Percentiles rank a stretch among this genome's conserved stretches.
Evolutionary conservation across 2,113 vertebrate species (phyloP).

Genomic region (Amblyopsis rosae): DNA sequence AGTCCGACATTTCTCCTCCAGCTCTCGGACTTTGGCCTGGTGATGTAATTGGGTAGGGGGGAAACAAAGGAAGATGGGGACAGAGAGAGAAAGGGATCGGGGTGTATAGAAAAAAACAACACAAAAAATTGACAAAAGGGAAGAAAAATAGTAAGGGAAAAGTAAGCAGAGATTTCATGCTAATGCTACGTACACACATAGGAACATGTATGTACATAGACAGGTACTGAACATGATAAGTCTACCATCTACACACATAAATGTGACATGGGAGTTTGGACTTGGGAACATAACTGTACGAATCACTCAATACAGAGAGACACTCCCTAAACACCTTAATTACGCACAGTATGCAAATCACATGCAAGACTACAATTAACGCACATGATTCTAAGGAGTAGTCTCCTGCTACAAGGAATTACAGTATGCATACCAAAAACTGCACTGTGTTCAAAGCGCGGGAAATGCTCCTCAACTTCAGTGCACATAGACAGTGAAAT

Average conservation of each 20-base stretch:
- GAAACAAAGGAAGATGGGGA: conserved; percentile 4
- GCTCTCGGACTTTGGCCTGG: conserved; percentile 93
- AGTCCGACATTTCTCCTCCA: conserved; percentile 93
- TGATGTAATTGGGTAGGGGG: conserved; percentile 12
- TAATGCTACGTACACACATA: conserved; percentile 6
- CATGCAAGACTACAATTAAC: conserved; percentile 58
- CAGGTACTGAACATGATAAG: background rate
- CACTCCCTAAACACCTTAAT: conserved; percentile 13
- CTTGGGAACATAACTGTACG: conserved; percentile 8
- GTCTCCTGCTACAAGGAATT: conserved; percentile 21
- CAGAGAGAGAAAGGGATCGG: conserved; percentile 7
- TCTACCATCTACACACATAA: conserved; percentile 31
- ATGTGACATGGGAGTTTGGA: conserved; percentile 15
- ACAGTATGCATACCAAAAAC: conserved; percentile 53
- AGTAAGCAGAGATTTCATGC: background rate
- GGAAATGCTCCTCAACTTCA: conserved; percentile 51
- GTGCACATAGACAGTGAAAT: conserved; percentile 42
- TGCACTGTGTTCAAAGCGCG: conserved; percentile 52
- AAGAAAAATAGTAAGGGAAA: conserved; percentile 26
- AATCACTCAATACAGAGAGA: conserved; percentile 39
- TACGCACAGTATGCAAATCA: conserved; percentile 27
- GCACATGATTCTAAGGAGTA: conserved; percentile 17
- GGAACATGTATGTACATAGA: background rate
- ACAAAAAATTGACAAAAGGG: conserved; percentile 9
- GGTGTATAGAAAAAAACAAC: conserved; percentile 12